These are phyloP conservation scores for Pocillopora meandrina DNA, from an alignment of 92 coral and sea anemone genomes.

Conservation along the genomic window DNA sequence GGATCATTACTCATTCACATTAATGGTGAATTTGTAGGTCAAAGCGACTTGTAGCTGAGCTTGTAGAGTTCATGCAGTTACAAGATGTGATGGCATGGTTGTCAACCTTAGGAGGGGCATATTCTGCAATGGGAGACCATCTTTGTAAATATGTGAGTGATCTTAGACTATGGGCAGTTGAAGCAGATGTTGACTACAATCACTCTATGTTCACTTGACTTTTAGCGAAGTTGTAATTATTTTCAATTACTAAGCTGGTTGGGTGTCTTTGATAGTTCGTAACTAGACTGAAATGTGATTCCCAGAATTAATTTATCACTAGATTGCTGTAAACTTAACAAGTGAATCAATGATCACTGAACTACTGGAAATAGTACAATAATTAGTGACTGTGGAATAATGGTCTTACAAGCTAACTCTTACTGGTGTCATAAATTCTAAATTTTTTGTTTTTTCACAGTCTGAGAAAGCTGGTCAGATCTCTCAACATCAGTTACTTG, in stretches of 20 bases:
- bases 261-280: no score
- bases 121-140: conserved; percentile 94
- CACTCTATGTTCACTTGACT: not conserved
- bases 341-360: no score
- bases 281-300: no score
- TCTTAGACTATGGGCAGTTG: not conserved
- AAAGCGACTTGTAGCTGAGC: conserved; percentile 55
- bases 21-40: conserved; percentile 55
- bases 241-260: no score
- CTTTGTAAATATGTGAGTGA: conserved; percentile 36
- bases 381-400: no score
- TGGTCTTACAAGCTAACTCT: no score
- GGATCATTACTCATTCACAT: not conserved
- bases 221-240: no score
- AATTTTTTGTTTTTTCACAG: conserved; percentile 46
- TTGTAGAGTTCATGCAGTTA: conserved; percentile 72
- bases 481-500: conserved; percentile 72
- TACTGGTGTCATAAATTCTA: not conserved
- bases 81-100: conserved; percentile 92
- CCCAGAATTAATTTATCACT: no score
- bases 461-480: conserved; percentile 87
- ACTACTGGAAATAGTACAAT: no score
- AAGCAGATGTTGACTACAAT: not conserved
- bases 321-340: no score
- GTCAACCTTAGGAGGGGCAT: conserved; percentile 99